Evolutionary conservation across 2,888 invertebrate genomes (phyloP), one percentile per base, ranked within the genome.

Genomic region (Lacanobia wlatinum): DNA sequence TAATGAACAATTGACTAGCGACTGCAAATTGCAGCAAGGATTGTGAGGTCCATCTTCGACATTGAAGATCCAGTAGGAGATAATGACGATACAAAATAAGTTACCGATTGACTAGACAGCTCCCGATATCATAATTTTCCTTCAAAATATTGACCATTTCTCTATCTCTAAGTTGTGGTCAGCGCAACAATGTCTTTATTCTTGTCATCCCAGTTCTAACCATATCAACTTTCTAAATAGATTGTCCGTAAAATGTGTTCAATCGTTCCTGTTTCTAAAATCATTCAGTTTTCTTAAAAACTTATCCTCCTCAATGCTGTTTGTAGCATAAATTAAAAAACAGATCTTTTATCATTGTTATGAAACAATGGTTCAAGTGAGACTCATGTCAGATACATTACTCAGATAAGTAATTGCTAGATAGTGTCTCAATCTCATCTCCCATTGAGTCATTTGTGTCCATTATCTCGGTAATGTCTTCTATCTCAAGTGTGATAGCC

Each of bases 381-480:
- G 56, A 56, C 64, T 79, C 65, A 61, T 64, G 70, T 65, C 61
- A 76, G 75, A 76, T 75, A 77, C 58, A 64, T 52, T 61, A 55
- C n/a, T 52, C 59, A 73, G 87, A 84, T 84, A 85, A 78, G 78
- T 84, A 81, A 84, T 83, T 83, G 78, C 73, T 76, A 70, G 83
- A 87, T 83, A 87, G 79, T 63, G 21, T 61, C 63, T 74, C 76
- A 79, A 83, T 80, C 84, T 87, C 85, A 84, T 88, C 87, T 88
- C 80, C 55, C 59, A 84, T 86, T 87, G 88, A 87, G 88, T 88
- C 85, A 88, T 86, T 78, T 80, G 76, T 75, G 61, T 53, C 73
- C 67, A 84, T 85, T 86, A 87, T 86, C 84, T 80, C 61, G 66
- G 69, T 80, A 80, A 82, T 78, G 70, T 50, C 67, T 78, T 84